Conservation (phyloP, 2,888 invertebrate genomes). For the Busseola fusca region DNA sequence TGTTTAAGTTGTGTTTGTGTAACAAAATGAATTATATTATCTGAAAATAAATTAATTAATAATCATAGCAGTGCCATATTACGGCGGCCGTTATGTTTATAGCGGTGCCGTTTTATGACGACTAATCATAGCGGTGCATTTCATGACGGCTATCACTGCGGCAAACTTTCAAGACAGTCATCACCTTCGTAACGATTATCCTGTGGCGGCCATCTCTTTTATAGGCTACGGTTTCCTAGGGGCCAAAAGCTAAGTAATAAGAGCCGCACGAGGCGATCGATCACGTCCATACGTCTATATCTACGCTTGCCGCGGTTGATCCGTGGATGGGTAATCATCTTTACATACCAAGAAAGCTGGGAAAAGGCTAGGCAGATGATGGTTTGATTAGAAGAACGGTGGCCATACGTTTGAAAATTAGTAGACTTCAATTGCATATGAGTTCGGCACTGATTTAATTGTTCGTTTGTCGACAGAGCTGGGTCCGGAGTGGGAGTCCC, state of each 20-base stretch:
- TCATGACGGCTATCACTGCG: neutral
- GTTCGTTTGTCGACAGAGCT: constrained; percentile 61
- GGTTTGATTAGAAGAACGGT: neutral
- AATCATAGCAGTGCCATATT: too few species aligned
- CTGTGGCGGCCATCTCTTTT: neutral
- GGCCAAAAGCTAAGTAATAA: too few species aligned
- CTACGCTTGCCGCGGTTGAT: too few species aligned
- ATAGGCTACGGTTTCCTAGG: too few species aligned
- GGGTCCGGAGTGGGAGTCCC: constrained; percentile 66
- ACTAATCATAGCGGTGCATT: neutral
- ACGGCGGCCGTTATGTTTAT: neutral
- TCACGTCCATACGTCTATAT: too few species aligned
- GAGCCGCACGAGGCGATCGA: too few species aligned
- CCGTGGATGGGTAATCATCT: too few species aligned
- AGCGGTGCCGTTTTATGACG: neutral
- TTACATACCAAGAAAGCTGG: too few species aligned
- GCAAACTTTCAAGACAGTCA: neutral
- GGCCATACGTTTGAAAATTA: neutral
- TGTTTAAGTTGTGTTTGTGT: too few species aligned
- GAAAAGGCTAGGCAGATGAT: too few species aligned
- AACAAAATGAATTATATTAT: too few species aligned
- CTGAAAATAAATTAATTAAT: too few species aligned
- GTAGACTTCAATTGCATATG: neutral
- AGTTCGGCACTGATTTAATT: neutral
- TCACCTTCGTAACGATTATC: neutral